phyloP scores from a whole-genome alignment of 1,140 invertebrate genomes.

The Danaus melanippus region DNA sequence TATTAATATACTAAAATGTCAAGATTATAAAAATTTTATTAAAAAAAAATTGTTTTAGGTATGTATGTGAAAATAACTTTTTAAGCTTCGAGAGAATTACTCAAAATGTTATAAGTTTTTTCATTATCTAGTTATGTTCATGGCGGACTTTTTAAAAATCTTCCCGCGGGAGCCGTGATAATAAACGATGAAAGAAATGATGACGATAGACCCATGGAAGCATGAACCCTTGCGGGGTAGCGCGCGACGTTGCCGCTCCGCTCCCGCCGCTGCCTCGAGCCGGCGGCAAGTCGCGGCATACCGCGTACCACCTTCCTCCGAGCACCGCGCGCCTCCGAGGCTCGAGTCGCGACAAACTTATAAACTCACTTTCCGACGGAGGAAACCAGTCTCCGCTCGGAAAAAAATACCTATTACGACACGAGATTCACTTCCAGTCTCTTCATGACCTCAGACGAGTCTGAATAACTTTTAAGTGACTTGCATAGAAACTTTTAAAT shows the following conservation, averaged over 20 bases:
- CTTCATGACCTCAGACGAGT: conserved; percentile 13
- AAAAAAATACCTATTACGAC: conserved; percentile 33
- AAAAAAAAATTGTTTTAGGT: too few species aligned
- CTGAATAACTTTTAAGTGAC: conserved; percentile 30
- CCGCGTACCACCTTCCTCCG: conserved; percentile 39
- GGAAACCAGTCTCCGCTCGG: conserved; percentile 38
- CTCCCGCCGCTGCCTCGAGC: conserved; percentile 11
- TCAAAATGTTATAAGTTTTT: too few species aligned
- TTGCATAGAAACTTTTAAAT: conserved; percentile 36
- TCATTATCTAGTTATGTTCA: background rate
- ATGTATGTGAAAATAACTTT: too few species aligned
- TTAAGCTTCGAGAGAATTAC: too few species aligned
- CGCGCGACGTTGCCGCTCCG: conserved; percentile 15
- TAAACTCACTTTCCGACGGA: conserved; percentile 41
- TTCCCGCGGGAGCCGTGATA: conserved; percentile 21
- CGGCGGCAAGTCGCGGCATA: conserved; percentile 25
- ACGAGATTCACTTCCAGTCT: conserved; percentile 32
- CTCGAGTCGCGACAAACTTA: conserved; percentile 40
- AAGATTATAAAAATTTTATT: too few species aligned
- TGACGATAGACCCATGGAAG: conserved; percentile 13
- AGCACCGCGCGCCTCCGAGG: conserved; percentile 30
- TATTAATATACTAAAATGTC: too few species aligned
- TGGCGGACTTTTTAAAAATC: conserved; percentile 13
- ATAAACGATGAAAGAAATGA: conserved; percentile 26
- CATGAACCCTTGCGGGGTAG: conserved; percentile 12